Evolutionary conservation across 2,113 vertebrate species (phyloP), one percentile per base, ranked within the genome.

Genomic region (Apteryx owenii): DNA sequence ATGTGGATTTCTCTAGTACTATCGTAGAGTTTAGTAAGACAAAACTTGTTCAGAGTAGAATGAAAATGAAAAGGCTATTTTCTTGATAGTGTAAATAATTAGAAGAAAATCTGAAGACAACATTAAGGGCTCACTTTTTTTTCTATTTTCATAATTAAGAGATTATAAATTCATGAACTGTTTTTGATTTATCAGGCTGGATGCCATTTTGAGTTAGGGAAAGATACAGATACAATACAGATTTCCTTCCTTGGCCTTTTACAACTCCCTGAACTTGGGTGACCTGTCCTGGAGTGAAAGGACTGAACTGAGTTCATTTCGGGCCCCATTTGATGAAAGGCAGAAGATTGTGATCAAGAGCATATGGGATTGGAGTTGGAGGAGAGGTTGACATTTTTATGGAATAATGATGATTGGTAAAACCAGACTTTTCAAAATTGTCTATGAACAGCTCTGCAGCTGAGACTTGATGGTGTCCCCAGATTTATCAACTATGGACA

Each of bases 261-360:
- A 92, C 61, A 91, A 70, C 91, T 94, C 81, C 69, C 42, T 97
- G 97, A 97, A 96, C 91, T 95, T 80, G 44, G 13, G 64, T 95
- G 81, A 97, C 83, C 79, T 77, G 9, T 86, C 85, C 50, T 85
- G 72, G 51, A 79, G 80, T 86, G 86, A 96, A 95, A 94, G 70
- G 87, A 92, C 81, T 38, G 44, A 91, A 68, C 0, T 3, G 51
- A 92, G 85, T 68, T 69, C 62, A 97, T 66, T 80, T 73, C 70
- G 69, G 84, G 86, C 93, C 81, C 61, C 54, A 62, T 83, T 89
- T 98, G 97, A 98, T 97, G 96, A 98, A 98, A 98, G 96, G 53
- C 97, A 98, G 98, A 97, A 88, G 85, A 93, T 77, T 79, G 21
- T 96, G 97, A 98, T 98, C 97, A 98, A 97, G 88, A 97, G 81